Percentiles rank a stretch among this genome's conserved stretches.
Conservation (phyloP, 2,113 vertebrate species). For the Dasyurus viverrinus region DNA sequence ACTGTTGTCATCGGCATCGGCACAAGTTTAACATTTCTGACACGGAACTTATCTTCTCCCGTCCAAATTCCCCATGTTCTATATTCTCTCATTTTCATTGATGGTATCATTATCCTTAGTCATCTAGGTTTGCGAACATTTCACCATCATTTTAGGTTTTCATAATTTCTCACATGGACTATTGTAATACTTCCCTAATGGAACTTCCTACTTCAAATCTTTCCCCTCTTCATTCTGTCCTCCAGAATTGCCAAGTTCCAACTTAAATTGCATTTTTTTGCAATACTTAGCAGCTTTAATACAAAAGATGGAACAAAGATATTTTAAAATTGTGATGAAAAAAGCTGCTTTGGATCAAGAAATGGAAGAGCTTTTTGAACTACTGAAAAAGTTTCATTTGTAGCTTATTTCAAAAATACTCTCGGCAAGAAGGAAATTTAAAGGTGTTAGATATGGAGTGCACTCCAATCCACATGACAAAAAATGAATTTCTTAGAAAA, state of each 20-base stretch:
- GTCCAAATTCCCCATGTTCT: not conserved
- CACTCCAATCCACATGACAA: not conserved
- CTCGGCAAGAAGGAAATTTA: not conserved
- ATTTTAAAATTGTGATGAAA: not conserved
- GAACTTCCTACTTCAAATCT: not conserved
- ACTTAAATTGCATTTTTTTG: not conserved
- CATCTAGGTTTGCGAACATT: not conserved
- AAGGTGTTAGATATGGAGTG: not conserved
- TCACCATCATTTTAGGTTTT: not conserved
- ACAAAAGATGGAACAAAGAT: not conserved
- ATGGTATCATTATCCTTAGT: not conserved
- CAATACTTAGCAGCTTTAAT: not conserved
- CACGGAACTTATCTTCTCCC: too few species aligned
- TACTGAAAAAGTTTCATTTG: not conserved
- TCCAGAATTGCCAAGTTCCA: not conserved
- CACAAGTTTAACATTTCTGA: too few species aligned
- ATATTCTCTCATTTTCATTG: not conserved
- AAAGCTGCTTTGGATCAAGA: not conserved
- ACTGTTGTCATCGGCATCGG: too few species aligned
- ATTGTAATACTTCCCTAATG: not conserved
- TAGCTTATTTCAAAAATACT: not conserved
- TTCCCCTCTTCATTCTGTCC: not conserved
- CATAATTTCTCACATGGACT: not conserved
- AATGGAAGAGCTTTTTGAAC: not conserved
- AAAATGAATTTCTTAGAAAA: not conserved